phyloP scores from a whole-genome alignment of 2,888 invertebrate genomes.

The Himalopsyche japonica region DNA sequence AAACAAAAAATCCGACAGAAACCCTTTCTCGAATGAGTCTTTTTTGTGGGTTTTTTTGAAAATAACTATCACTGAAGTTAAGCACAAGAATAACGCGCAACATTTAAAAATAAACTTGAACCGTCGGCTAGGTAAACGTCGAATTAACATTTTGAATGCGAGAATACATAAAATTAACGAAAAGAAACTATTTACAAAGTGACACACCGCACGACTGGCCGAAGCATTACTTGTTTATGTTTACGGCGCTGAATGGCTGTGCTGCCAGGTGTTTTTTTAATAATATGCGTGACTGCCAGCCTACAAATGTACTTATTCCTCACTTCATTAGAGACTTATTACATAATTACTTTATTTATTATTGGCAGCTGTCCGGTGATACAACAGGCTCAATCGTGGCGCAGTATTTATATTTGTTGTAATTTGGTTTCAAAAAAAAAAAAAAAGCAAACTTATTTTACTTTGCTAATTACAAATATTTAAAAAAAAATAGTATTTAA shows the following conservation, averaged over 20 bases:
- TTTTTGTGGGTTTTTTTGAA: neutral
- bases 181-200: neutral
- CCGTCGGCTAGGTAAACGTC: conserved; percentile 14
- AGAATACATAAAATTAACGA: neutral
- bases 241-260: neutral
- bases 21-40: neutral
- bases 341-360: too few species aligned
- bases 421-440: too few species aligned
- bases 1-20: neutral
- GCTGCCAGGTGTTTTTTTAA: neutral
- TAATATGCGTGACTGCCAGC: too few species aligned
- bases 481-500: too few species aligned
- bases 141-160: conserved; percentile 16
- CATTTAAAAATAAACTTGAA: conserved; percentile 19
- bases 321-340: too few species aligned
- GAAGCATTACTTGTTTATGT: neutral
- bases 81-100: neutral
- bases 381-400: too few species aligned
- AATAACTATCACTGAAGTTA: neutral
- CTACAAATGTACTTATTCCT: too few species aligned
- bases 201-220: neutral
- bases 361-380: too few species aligned
- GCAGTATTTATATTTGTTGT: too few species aligned
- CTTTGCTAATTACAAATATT: too few species aligned
- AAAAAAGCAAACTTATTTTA: too few species aligned